These are phyloP conservation scores for Zele albiditarsus DNA, from an alignment of 2,888 invertebrate genomes.

Conservation along the genomic window DNA sequence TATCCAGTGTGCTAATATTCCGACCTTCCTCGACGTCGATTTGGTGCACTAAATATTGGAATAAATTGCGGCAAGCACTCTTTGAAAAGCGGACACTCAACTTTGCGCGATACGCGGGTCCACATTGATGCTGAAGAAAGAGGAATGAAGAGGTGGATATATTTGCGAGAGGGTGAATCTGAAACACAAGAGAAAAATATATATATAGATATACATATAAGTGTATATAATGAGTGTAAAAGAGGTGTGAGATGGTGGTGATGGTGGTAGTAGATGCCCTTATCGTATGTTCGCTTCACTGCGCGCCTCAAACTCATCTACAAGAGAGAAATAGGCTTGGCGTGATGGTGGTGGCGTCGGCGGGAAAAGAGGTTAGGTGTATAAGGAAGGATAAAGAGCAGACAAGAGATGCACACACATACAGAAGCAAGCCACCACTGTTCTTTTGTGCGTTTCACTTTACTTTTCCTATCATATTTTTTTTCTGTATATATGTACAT, in stretches of 20 bases:
- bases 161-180: conserved; percentile 33
- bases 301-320: conserved; percentile 52
- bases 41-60: conserved; percentile 66
- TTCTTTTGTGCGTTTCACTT: neutral
- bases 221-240: conserved; percentile 14
- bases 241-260: conserved; percentile 11
- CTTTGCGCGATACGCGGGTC: neutral
- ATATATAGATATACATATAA: neutral
- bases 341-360: neutral
- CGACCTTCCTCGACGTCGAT: neutral
- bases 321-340: conserved; percentile 31
- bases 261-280: conserved; percentile 62
- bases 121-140: neutral
- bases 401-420: neutral
- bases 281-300: conserved; percentile 70
- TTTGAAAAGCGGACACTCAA: neutral
- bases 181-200: neutral
- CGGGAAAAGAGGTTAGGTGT: neutral
- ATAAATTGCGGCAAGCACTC: conserved; percentile 63
- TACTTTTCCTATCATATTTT: neutral
- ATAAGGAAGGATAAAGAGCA: neutral
- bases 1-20: conserved; percentile 3
- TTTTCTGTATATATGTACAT: neutral
- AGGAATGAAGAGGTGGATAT: conserved; percentile 43
- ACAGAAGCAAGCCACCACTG: neutral